These are phyloP conservation scores for Nineta flava DNA, from an alignment of 2,888 invertebrate species.

Conservation along the genomic window DNA sequence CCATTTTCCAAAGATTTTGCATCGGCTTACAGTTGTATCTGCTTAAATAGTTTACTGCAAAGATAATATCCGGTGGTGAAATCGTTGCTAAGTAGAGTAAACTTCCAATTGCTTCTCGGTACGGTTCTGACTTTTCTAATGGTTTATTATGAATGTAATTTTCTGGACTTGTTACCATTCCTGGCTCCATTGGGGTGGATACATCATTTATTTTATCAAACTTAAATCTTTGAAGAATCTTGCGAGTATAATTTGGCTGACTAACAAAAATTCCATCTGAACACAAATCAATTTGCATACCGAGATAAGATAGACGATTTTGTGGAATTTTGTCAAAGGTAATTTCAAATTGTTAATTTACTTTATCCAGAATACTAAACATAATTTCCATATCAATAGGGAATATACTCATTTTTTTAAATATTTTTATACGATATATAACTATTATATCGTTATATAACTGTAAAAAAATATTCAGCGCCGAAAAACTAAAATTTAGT, in stretches of 20 bases:
- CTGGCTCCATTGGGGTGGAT: conserved; percentile 12
- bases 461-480: too few species aligned
- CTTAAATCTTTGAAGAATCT: conserved; percentile 10
- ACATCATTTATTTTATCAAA: conserved; percentile 5
- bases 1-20: conserved; percentile 13
- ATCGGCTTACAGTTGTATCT: conserved; percentile 12
- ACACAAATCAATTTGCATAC: conserved; percentile 1
- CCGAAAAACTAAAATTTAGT: too few species aligned
- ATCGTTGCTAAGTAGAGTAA: conserved; percentile 15
- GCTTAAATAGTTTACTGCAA: conserved; percentile 16
- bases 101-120: conserved; percentile 14
- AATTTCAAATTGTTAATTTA: conserved; percentile 12
- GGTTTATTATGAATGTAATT: background rate
- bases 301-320: background rate
- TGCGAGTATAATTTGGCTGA: conserved; percentile 12
- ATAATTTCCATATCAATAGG: conserved; percentile 4
- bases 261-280: conserved; percentile 14
- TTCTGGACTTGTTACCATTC: conserved; percentile 10
- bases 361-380: conserved; percentile 7
- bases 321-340: conserved; percentile 8
- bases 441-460: too few species aligned
- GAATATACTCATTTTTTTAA: too few species aligned
- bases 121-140: conserved; percentile 9
- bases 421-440: too few species aligned
- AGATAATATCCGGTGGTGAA: conserved; percentile 17